Percentiles rank a stretch among this genome's conserved stretches.
Evolutionary conservation across 2,888 invertebrate genomes (phyloP).

Genomic region (Galerucella pusilla): DNA sequence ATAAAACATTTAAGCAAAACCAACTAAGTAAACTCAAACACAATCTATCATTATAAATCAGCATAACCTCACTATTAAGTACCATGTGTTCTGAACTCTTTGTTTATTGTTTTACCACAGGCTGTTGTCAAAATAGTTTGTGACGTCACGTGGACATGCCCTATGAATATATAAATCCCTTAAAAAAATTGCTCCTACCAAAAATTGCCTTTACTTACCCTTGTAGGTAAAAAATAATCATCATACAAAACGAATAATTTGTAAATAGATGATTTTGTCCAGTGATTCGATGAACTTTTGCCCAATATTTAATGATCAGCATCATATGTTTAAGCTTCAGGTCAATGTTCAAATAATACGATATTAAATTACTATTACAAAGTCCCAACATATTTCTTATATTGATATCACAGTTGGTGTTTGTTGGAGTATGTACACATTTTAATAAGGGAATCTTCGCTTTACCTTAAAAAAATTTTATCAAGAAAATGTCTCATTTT

Average conservation of each 20-base stretch:
- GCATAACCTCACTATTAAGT: no score
- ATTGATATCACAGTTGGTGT: constrained; percentile 77
- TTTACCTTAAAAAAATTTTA: constrained; percentile 68
- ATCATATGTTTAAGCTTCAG: constrained; percentile 71
- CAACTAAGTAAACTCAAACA: no score
- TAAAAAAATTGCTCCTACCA: no score
- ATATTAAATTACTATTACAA: constrained; percentile 75
- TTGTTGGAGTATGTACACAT: constrained; percentile 72
- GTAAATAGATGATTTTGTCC: constrained; percentile 69
- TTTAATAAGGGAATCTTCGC: constrained; percentile 85
- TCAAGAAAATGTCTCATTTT: neutral
- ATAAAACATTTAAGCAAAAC: no score
- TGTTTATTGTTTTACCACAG: no score
- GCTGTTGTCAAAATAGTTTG: no score
- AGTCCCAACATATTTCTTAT: constrained; percentile 78
- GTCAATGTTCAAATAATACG: constrained; percentile 71
- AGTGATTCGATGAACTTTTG: constrained; percentile 70
- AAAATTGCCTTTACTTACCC: constrained; percentile 59
- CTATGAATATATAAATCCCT: no score
- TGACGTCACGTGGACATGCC: no score
- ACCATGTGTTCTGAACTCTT: no score
- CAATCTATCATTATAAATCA: no score
- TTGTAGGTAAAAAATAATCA: constrained; percentile 79
- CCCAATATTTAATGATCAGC: constrained; percentile 80
- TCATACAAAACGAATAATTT: constrained; percentile 76